phyloP scores from a whole-genome alignment of 2,113 vertebrate species.

The Dasyurus viverrinus region DNA sequence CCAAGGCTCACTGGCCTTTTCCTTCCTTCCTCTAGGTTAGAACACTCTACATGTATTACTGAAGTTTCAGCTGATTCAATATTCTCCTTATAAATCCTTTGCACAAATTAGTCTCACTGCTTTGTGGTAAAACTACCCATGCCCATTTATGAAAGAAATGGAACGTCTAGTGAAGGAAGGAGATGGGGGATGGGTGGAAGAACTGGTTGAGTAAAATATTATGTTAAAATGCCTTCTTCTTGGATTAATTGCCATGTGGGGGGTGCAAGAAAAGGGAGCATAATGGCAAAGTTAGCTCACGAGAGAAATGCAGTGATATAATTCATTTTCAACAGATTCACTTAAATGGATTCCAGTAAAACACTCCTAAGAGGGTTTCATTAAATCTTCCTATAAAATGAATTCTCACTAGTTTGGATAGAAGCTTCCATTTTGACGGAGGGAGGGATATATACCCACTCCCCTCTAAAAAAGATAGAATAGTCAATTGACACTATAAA shows the following conservation, averaged over 20 bases:
- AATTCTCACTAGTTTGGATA: conserved; percentile 48
- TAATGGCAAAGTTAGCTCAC: conserved; percentile 11
- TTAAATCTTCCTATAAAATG: conserved; percentile 59
- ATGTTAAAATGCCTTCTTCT: neutral
- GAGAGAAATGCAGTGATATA: conserved; percentile 20
- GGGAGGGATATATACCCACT: conserved; percentile 30
- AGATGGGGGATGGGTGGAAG: neutral
- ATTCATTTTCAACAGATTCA: neutral
- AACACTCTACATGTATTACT: neutral
- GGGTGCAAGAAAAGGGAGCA: conserved; percentile 1
- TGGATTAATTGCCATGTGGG: neutral
- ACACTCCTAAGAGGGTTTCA: conserved; percentile 41
- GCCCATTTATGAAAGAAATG: neutral
- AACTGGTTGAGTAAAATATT: neutral
- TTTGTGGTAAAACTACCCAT: neutral
- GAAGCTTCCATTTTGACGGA: conserved; percentile 1
- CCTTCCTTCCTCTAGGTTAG: neutral
- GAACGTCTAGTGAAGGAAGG: neutral
- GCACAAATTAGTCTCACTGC: neutral
- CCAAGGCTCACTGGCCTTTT: neutral
- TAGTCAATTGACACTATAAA: conserved; percentile 7
- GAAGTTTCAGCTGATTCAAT: neutral
- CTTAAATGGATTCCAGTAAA: conserved; percentile 52
- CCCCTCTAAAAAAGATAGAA: conserved; percentile 35
- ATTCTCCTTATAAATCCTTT: neutral